These are phyloP conservation scores for Synergus laeviventris DNA, from an alignment of 2,888 invertebrate species.

Conservation along the genomic window DNA sequence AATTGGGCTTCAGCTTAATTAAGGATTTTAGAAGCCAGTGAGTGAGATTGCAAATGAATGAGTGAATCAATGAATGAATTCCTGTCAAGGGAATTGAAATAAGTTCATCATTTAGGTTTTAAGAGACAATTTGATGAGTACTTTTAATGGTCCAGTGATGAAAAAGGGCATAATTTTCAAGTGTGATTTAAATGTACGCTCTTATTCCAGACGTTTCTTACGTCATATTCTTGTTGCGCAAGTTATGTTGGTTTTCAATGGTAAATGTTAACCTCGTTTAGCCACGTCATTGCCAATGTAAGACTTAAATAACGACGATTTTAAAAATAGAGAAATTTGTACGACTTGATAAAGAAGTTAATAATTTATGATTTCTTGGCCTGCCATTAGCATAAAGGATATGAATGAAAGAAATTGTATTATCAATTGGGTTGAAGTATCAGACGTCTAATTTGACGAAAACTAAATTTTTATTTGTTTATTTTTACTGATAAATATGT, in stretches of 20 bases:
- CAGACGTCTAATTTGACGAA: too few species aligned
- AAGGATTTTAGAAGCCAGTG: slow-evolving; percentile 25
- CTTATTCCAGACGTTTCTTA: slow-evolving; percentile 19
- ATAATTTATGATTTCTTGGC: too few species aligned
- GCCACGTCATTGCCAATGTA: slow-evolving; percentile 2
- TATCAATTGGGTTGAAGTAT: too few species aligned
- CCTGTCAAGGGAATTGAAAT: background rate
- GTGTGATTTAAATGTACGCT: background rate
- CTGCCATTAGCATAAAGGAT: too few species aligned
- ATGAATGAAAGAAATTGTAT: too few species aligned
- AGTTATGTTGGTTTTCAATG: slow-evolving; percentile 28
- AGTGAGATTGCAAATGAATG: slow-evolving; percentile 17
- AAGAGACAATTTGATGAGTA: background rate
- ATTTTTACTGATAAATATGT: too few species aligned
- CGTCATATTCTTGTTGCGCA: slow-evolving; percentile 17
- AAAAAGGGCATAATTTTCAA: background rate
- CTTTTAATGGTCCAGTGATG: background rate
- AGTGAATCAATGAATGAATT: slow-evolving; percentile 15
- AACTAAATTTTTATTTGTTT: too few species aligned
- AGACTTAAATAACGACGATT: background rate
- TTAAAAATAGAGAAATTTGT: background rate
- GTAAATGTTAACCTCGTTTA: slow-evolving; percentile 31
- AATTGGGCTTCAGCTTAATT: slow-evolving; percentile 27
- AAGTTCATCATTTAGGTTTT: background rate
- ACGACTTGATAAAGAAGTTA: background rate